Conservation (phyloP, 2,888 invertebrate species). For the Tricholauxania praeusta region DNA sequence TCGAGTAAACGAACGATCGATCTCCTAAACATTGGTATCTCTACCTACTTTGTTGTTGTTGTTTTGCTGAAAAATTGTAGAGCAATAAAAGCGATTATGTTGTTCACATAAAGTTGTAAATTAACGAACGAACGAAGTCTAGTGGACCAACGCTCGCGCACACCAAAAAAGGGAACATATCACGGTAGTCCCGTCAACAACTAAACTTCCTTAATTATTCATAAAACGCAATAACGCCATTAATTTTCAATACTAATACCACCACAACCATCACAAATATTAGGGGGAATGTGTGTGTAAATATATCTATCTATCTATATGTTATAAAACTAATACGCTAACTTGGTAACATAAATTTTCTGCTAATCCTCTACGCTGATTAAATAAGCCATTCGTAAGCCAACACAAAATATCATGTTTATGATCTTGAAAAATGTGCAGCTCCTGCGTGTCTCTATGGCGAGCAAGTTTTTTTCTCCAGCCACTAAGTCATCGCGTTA, state of each 20-base stretch:
- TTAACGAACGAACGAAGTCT: neutral
- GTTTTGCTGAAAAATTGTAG: neutral
- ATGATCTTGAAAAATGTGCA: conserved; percentile 32
- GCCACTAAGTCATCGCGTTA: conserved; percentile 4
- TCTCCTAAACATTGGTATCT: neutral
- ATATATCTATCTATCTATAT: too few relatives aligned
- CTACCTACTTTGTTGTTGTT: conserved; percentile 10
- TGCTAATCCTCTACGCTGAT: conserved; percentile 44
- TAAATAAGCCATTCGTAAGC: conserved; percentile 35
- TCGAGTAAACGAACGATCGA: conserved; percentile 4
- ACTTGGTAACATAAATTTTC: conserved; percentile 39
- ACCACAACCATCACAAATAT: conserved; percentile 2
- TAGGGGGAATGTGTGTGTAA: too few relatives aligned
- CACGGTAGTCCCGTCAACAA: neutral
- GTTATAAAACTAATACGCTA: conserved; percentile 17
- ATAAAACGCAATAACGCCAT: conserved; percentile 29
- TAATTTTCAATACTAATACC: conserved; percentile 12
- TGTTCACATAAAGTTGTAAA: conserved; percentile 17
- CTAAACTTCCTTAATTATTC: conserved; percentile 34
- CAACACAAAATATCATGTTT: conserved; percentile 47
- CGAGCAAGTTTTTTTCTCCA: neutral
- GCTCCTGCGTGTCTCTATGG: neutral
- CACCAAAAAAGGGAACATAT: neutral
- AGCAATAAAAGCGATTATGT: conserved; percentile 18
- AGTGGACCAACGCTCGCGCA: neutral